Evolutionary conservation across 1,140 invertebrate species (phyloP), one percentile per base, ranked within the genome.

Genomic region (Drosophila auraria): DNA sequence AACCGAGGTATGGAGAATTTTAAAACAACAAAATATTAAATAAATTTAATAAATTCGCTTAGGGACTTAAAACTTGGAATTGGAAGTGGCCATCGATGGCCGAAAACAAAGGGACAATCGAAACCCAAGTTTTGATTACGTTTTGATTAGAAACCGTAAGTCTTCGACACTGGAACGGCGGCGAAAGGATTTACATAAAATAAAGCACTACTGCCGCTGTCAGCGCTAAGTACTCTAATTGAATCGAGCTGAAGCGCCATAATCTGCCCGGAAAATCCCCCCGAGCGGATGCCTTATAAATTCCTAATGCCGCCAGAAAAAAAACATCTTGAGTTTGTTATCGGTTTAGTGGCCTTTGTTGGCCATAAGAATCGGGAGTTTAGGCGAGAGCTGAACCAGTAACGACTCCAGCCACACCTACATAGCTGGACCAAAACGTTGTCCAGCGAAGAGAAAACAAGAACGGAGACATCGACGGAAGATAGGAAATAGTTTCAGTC

Each of bases 31-130:
- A 74, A 78, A 83, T 65, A 83, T 65, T 65, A 68, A 78, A 38
- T 56, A 72, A 68, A 78, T 84, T 84, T 60, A 74, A 74, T 78
- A 76, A 81, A 78, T 73, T 86, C 69, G 68, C 64, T 73, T 54
- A 49, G 82, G 75, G 82, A 77, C 74, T 90, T 68, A 66, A 74
- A 86, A 89, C 66, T 90, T 86, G 50, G 57, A 90, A 86, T 90
- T 89, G 86, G 27, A 63, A 90, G 63, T 70, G 70, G 49, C 68
- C 72, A 68, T 62, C 49, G 63, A 78, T 50, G 66, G 38, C 17
- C 40, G 40, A n/a, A 25, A 20, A 60, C 23, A 11, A 27, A 25
- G 17, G 36, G 6, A 58, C 36, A 17, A 11, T 6, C 33, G 14
- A 27, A 80, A 60, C 58, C 54, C 54, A 57, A 54, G 42, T 65